These are phyloP conservation scores for Melanotaenia boesemani DNA, from an alignment of 2,797 vertebrate species.

Conservation along the genomic window DNA sequence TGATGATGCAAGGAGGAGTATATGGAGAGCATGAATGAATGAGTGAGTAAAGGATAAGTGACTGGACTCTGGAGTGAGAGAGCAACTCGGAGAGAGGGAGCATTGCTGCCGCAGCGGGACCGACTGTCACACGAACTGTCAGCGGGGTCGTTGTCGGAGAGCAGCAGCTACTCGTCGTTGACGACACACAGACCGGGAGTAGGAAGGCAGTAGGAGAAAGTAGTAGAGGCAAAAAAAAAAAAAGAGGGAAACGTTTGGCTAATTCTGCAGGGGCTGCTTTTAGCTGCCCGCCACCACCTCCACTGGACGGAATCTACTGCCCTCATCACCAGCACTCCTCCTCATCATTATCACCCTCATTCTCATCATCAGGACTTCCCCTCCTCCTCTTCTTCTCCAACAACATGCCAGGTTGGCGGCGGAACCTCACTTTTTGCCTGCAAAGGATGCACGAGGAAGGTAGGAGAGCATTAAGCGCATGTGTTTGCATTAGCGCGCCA, in stretches of 20 bases:
- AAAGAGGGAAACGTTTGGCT: slow-evolving; percentile 20
- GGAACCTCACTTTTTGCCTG: slow-evolving; percentile 92
- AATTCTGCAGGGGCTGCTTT: slow-evolving; percentile 17
- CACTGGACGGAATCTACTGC: slow-evolving; percentile 63
- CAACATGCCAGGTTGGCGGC: slow-evolving; percentile 92
- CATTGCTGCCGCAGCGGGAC: slow-evolving; percentile 72
- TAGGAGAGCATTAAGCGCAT: slow-evolving; percentile 72
- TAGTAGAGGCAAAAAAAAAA: neutral
- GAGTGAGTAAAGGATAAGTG: slow-evolving; percentile 9
- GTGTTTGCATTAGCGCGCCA: slow-evolving; percentile 15
- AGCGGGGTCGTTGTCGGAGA: slow-evolving; percentile 60
- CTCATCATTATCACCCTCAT: slow-evolving; percentile 15
- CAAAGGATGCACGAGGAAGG: slow-evolving; percentile 94
- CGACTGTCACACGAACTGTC: slow-evolving; percentile 65
- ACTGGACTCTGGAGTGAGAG: slow-evolving; percentile 32
- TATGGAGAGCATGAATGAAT: slow-evolving; percentile 1
- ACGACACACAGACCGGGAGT: slow-evolving; percentile 15
- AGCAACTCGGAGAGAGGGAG: slow-evolving; percentile 15
- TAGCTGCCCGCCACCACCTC: slow-evolving; percentile 46
- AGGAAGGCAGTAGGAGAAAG: slow-evolving; percentile 8
- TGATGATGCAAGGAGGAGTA: neutral
- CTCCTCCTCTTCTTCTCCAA: slow-evolving; percentile 22
- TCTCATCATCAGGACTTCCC: slow-evolving; percentile 45
- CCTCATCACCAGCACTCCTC: slow-evolving; percentile 33
- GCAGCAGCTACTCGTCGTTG: slow-evolving; percentile 40